Evolutionary conservation across 2,113 vertebrate species (phyloP).

Genomic region (Elanus axillaris): DNA sequence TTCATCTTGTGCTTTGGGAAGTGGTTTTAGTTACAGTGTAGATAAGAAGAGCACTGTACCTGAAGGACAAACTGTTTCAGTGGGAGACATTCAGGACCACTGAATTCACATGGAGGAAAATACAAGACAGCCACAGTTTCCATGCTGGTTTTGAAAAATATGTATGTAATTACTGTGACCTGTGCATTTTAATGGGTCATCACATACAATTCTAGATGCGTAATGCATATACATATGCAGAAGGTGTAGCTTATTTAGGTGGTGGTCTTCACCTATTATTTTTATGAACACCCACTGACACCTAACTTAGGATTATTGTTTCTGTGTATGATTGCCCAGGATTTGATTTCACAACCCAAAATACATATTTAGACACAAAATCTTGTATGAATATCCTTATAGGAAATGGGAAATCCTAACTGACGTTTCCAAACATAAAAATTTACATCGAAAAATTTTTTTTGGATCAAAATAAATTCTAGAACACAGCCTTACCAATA

Average conservation of each 20-base stretch:
- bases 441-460: not conserved
- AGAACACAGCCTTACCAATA: not conserved
- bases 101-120: not conserved
- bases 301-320: not conserved
- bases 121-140: not conserved
- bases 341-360: not conserved
- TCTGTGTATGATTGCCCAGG: not conserved
- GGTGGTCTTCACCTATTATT: not conserved
- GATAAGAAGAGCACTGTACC: not conserved
- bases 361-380: not conserved
- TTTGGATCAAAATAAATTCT: constrained; percentile 19
- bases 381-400: not conserved
- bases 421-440: not conserved
- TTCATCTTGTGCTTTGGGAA: not conserved
- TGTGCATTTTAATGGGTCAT: not conserved
- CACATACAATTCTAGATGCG: not conserved
- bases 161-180: not conserved
- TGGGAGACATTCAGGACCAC: not conserved
- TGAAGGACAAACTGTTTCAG: not conserved
- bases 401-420: not conserved
- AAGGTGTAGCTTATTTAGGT: not conserved
- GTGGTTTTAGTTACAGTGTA: not conserved
- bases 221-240: not conserved
- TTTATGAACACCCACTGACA: not conserved
- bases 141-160: not conserved